Percentiles rank a stretch among this genome's conserved stretches.
Conservation (phyloP, 2,888 invertebrate species). For the Meteorus cinctellus region DNA sequence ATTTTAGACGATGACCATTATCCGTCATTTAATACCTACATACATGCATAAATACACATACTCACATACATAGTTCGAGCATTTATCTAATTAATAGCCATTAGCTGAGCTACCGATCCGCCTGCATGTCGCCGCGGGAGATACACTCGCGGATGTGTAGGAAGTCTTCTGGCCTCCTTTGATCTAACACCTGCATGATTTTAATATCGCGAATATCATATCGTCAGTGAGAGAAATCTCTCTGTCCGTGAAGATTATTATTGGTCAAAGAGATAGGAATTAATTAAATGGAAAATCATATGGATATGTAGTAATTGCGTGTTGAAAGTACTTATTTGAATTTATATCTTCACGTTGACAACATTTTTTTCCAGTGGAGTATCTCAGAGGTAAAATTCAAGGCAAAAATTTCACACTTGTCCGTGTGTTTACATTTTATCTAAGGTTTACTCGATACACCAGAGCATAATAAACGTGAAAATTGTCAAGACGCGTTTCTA, state of each 20-base stretch:
- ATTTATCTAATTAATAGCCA: conserved; percentile 71
- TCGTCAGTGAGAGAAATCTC: background rate
- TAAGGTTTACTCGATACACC: background rate
- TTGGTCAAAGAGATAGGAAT: background rate
- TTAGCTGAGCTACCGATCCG: conserved; percentile 60
- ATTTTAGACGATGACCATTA: conserved; percentile 67
- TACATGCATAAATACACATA: background rate
- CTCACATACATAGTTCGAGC: conserved; percentile 58
- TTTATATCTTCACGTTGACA: background rate
- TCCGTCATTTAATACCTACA: conserved; percentile 51
- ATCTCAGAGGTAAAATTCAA: background rate
- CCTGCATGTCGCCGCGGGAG: conserved; percentile 37
- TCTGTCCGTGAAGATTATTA: background rate
- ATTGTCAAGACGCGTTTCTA: background rate
- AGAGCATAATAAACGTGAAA: background rate
- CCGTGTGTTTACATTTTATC: background rate
- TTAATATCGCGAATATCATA: conserved; percentile 26
- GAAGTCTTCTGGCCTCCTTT: conserved; percentile 51
- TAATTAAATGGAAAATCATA: background rate
- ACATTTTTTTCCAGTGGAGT: background rate
- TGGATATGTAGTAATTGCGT: background rate
- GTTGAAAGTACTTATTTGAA: background rate
- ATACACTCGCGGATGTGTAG: conserved; percentile 47
- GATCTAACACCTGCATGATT: conserved; percentile 50
- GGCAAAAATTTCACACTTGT: background rate